Base-by-base conservation (phyloP, 1,140 invertebrate species). In the Drosophila lacteicornis region DNA sequence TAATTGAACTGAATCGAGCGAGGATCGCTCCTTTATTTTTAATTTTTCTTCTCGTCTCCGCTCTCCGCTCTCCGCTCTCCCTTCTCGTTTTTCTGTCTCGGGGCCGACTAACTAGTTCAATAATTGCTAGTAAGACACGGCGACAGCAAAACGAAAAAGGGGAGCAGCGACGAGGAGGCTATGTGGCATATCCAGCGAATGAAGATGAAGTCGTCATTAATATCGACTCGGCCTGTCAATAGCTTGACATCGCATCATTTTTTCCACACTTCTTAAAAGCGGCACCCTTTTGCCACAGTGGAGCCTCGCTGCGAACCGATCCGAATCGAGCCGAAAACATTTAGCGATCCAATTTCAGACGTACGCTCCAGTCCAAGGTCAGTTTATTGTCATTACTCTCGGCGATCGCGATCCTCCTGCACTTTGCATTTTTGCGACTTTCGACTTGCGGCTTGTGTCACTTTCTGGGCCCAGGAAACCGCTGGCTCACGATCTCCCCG, bases 171-270 rank as follows among this genome's bases (percentile, higher is more conserved):
- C 9, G 43, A 30, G 43, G 45, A 33, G 59, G 51, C 47, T 67
- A 77, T 76, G 71, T 56, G 47, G 62, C 67, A 40, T 19, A 58
- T 49, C 67, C 53, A 58, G 62, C 80, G 84, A 87, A 60, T 57
- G 75, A 69, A 79, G 59, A 87, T 88, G 85, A 88, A 88, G 85
- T 88, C 85, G 85, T 88, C 85, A 88, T 88, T 88, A 88, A 88
- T 88, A 88, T 88, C 85, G 85, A 88, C 85, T 88, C 42, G 81
- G 70, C 62, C 85, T 88, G 85, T 90, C 85, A 90, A 88, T 88
- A 79, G 88, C 85, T 90, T 90, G 85, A 88, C 85, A 79, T 90
- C 81, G 75, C 81, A 90, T 88, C 85, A 88, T 88, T 88, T 74
- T 75, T 71, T 74, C 70, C 70, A 73, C 70, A 74, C 70, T 74